These are phyloP conservation scores for Uloborus plumipes DNA, from an alignment of 2,888 invertebrate genomes.

Conservation along the genomic window DNA sequence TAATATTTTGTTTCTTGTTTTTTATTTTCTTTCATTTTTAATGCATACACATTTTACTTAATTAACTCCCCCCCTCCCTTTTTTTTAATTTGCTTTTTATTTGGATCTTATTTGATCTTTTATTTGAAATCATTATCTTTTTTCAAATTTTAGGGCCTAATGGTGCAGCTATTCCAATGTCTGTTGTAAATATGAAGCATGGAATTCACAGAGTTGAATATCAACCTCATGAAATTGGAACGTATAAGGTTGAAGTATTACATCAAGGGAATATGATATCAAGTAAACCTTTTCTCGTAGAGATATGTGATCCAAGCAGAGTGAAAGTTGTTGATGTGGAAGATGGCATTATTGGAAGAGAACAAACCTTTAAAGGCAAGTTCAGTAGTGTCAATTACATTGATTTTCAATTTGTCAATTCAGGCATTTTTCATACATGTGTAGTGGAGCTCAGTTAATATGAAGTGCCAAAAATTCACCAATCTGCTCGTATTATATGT, in stretches of 20 bases:
- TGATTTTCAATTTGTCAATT: not conserved
- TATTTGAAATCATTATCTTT: no score
- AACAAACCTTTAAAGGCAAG: constrained; percentile 72
- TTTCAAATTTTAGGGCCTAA: constrained; percentile 72
- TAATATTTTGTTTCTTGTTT: no score
- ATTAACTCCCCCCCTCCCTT: no score
- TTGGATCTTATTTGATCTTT: no score
- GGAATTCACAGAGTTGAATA: constrained; percentile 79
- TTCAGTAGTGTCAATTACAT: not conserved
- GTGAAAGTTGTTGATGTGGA: constrained; percentile 73
- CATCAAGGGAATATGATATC: constrained; percentile 77
- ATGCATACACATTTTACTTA: no score
- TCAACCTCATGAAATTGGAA: constrained; percentile 82
- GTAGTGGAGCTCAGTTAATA: no score
- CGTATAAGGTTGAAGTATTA: constrained; percentile 80
- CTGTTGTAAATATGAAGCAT: constrained; percentile 71
- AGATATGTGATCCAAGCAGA: constrained; percentile 76
- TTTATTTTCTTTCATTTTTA: no score
- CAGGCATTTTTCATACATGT: no score
- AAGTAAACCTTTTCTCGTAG: constrained; percentile 79
- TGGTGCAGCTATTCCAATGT: constrained; percentile 73
- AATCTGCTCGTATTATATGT: no score
- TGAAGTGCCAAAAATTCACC: no score
- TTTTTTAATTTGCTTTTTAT: no score
- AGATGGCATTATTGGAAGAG: constrained; percentile 72